phyloP scores from a whole-genome alignment of 2,888 invertebrate species.

The Hartigia nigra region DNA sequence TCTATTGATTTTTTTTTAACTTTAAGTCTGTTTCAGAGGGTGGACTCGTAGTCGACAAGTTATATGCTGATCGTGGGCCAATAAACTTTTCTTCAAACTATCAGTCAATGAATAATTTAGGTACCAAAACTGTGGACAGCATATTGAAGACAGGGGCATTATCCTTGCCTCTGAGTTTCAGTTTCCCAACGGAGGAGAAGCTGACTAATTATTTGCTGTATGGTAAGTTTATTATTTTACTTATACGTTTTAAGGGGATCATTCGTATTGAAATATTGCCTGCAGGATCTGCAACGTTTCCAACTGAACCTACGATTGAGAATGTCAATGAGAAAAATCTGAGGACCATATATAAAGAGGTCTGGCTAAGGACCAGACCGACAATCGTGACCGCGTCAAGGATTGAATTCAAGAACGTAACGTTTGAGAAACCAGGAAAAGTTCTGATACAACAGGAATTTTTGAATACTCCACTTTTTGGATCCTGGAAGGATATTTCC shows the following conservation, averaged over 20 bases:
- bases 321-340: slow-evolving; percentile 63
- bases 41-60: slow-evolving; percentile 32
- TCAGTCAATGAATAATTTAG: slow-evolving; percentile 21
- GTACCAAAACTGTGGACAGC: slow-evolving; percentile 27
- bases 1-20: slow-evolving; percentile 3
- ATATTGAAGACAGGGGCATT: slow-evolving; percentile 50
- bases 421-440: slow-evolving; percentile 35
- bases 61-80: slow-evolving; percentile 31
- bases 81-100: background rate
- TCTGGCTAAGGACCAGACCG: slow-evolving; percentile 68
- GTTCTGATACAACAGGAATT: slow-evolving; percentile 59
- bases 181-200: slow-evolving; percentile 29
- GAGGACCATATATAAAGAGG: slow-evolving; percentile 54
- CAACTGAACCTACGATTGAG: slow-evolving; percentile 62
- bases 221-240: background rate
- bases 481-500: slow-evolving; percentile 40
- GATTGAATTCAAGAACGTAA: slow-evolving; percentile 53
- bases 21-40: slow-evolving; percentile 16
- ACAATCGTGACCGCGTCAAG: slow-evolving; percentile 45
- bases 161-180: slow-evolving; percentile 40
- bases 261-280: slow-evolving; percentile 12
- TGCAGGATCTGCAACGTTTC: slow-evolving; percentile 66
- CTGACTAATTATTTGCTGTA: slow-evolving; percentile 35
- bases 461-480: slow-evolving; percentile 64
- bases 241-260: background rate